These are phyloP conservation scores for Melanogrammus aeglefinus DNA, from an alignment of 2,797 vertebrate species.

Conservation along the genomic window DNA sequence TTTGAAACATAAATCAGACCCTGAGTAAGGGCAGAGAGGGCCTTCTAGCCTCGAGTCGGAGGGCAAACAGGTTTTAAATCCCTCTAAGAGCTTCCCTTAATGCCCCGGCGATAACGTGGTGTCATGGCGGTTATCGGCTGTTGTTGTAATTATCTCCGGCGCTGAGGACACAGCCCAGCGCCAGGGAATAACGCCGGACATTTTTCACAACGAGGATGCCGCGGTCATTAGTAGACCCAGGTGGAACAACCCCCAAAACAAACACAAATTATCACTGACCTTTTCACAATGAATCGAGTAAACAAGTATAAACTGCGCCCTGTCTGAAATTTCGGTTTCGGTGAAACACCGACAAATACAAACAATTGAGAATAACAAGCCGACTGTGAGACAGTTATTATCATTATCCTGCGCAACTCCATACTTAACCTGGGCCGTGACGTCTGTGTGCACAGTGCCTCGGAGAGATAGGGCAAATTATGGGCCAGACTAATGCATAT, in stretches of 20 bases:
- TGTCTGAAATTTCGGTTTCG: not conserved
- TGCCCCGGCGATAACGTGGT: not conserved
- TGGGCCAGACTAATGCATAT: not conserved
- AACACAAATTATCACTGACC: not conserved
- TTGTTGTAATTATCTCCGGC: not conserved
- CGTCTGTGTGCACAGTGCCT: not conserved
- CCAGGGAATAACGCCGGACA: not conserved
- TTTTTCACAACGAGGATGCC: not conserved
- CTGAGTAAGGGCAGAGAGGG: not conserved
- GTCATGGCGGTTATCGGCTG: not conserved
- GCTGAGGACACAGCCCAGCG: not conserved
- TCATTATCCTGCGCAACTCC: not conserved
- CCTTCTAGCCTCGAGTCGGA: not conserved
- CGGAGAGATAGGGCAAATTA: not conserved
- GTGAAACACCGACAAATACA: not conserved
- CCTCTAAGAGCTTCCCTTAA: not conserved
- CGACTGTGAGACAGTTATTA: slow-evolving; percentile 7
- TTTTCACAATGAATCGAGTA: not conserved
- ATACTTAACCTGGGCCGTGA: not conserved
- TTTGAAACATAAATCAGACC: not conserved
- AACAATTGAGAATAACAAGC: not conserved
- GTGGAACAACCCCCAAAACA: not conserved
- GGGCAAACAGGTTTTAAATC: not conserved
- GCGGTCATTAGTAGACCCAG: not conserved
- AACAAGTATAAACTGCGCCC: not conserved